Evolutionary conservation across 2,888 invertebrate species (phyloP), one percentile per base, ranked within the genome.

Genomic region (Euzophera pinguis): DNA sequence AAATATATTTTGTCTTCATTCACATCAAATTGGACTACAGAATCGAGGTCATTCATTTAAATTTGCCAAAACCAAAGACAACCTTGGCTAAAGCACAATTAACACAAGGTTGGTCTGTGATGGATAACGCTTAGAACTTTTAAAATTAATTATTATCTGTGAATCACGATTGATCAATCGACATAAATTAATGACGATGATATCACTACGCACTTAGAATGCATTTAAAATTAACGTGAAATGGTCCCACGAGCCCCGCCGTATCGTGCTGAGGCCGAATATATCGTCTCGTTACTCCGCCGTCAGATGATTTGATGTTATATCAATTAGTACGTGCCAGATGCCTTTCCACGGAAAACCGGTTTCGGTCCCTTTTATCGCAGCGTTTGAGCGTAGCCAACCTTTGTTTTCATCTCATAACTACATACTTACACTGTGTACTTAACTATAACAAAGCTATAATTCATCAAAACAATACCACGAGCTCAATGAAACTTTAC

Each of bases 271-370:
- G 45, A 41, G 51, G 53, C 54, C 60, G 53, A 57, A 51, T 52
- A 56, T 29, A 38, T 12, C 59, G 67, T 58, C 61, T 67, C 65
- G 69, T 73, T 71, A 82, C 83, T 78, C 77, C 68, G 73, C 76
- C 74, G 75, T 73, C 77, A 76, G 76, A 78, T 71, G 78, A 81
- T 78, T 78, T 71, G 78, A 81, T 78, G 79, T 74, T 68, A 76
- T 84, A 81, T 82, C 83, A 86, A 87, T 87, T 87, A 86, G 81
- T 80, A 73, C 78, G 83, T 78, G 81, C 84, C 84, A 85, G 84
- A 84, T 86, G 85, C 82, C 81, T 78, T 73, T 75, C 78, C 73
- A 77, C 73, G 54, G 70, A 64, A 79, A 85, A 87, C 88, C 85
- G 73, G 88, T 87, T 88, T 79, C 78, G 79, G 71, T 63, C 68